Evolutionary conservation across 1,140 invertebrate species (phyloP).

Genomic region (Atopsyche davidsoni): DNA sequence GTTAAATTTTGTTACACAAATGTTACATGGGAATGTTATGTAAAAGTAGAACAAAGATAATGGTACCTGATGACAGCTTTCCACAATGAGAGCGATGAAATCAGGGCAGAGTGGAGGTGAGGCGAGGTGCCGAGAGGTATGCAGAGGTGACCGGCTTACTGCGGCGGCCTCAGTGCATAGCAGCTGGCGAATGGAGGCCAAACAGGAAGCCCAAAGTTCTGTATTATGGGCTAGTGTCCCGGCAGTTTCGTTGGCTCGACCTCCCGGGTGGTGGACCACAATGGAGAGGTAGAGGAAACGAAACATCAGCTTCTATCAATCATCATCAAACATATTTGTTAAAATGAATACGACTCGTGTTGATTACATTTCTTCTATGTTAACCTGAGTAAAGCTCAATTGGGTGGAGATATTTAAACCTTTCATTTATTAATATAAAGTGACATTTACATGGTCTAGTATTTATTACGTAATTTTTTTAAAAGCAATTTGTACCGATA

Average conservation of each 20-base stretch:
- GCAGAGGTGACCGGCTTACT: constrained; percentile 5
- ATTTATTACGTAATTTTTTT: background rate
- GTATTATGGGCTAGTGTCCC: constrained; percentile 20
- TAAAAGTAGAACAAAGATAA: background rate
- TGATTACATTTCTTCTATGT: background rate
- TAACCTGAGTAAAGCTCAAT: background rate
- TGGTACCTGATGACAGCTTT: constrained; percentile 22
- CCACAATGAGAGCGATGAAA: constrained; percentile 18
- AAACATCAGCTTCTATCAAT: constrained; percentile 22
- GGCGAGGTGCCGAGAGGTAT: constrained; percentile 4
- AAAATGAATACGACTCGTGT: background rate
- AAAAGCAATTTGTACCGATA: too few relatives aligned
- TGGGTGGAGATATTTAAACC: background rate
- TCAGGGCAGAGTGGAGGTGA: constrained; percentile 9
- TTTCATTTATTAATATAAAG: background rate
- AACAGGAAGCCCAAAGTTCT: constrained; percentile 11
- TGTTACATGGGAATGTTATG: too few relatives aligned
- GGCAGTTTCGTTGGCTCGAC: constrained; percentile 2
- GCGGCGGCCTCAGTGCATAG: constrained; percentile 14
- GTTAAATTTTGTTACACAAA: background rate
- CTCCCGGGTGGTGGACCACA: constrained; percentile 21
- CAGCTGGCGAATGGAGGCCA: constrained; percentile 16
- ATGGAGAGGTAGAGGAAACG: constrained; percentile 21
- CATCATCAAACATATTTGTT: constrained; percentile 1
- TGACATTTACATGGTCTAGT: background rate